Conservation (phyloP, 2,888 invertebrate genomes). For the Orthosia gothica region DNA sequence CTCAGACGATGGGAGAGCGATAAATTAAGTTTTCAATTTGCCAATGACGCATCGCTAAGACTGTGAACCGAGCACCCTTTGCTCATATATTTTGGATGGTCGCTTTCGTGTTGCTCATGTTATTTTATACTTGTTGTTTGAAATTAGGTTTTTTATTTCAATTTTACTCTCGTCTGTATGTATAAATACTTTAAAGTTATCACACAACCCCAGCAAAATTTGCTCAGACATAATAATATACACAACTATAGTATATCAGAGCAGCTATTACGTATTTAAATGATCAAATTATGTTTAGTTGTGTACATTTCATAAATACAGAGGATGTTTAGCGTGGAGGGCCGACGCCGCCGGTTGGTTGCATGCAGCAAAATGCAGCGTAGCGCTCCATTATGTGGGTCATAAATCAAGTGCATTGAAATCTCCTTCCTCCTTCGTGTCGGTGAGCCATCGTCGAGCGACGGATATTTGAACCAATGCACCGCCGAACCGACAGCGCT, state of each 20-base stretch:
- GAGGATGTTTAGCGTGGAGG: constrained; percentile 75
- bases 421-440: constrained; percentile 90
- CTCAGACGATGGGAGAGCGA: constrained; percentile 80
- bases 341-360: constrained; percentile 77
- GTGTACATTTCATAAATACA: constrained; percentile 73
- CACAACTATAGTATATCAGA: constrained; percentile 32
- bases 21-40: constrained; percentile 87
- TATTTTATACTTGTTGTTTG: constrained; percentile 38
- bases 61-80: constrained; percentile 68
- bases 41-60: constrained; percentile 85
- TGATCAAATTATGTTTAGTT: constrained; percentile 65
- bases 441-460: constrained; percentile 85
- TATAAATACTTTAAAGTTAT: constrained; percentile 9
- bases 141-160: not conserved
- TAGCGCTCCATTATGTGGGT: constrained; percentile 85
- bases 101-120: constrained; percentile 58
- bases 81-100: constrained; percentile 69
- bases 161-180: not conserved
- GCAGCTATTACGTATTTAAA: constrained; percentile 65
- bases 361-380: constrained; percentile 87
- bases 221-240: constrained; percentile 14
- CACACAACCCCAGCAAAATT: not conserved
- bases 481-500: constrained; percentile 71
- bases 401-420: constrained; percentile 90
- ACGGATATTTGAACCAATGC: constrained; percentile 86